Conservation (phyloP, 2,888 invertebrate species). For the Synanthedon vespiformis region DNA sequence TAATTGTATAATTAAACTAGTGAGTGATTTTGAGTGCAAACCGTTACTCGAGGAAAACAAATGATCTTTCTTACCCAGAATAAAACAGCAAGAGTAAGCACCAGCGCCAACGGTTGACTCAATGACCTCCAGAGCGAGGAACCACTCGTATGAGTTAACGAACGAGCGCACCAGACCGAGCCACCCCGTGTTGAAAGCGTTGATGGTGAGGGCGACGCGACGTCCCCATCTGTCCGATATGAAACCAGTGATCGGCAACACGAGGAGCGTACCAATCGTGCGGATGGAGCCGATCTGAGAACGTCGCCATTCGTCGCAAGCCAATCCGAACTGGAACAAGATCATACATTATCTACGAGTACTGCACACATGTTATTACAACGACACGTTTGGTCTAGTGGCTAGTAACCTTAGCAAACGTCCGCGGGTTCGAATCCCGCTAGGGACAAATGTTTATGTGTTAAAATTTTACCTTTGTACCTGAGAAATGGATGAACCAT, state of each 20-base stretch:
- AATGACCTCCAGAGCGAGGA: constrained; percentile 76
- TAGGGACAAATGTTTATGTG: too few relatives aligned
- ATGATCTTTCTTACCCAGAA: constrained; percentile 67
- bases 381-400: too few relatives aligned
- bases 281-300: constrained; percentile 80
- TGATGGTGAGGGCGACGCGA: constrained; percentile 70
- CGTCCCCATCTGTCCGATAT: constrained; percentile 82
- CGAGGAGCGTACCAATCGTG: constrained; percentile 78
- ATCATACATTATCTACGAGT: neutral
- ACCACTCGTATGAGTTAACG: constrained; percentile 77
- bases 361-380: too few relatives aligned
- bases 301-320: constrained; percentile 78
- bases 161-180: constrained; percentile 77
- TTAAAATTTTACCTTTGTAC: too few relatives aligned
- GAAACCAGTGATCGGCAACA: constrained; percentile 77
- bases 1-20: too few relatives aligned
- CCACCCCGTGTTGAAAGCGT: constrained; percentile 73
- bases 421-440: too few relatives aligned
- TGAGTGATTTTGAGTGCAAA: too few relatives aligned
- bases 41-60: too few relatives aligned
- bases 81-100: constrained; percentile 78
- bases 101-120: constrained; percentile 79
- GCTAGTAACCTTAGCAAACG: too few relatives aligned
- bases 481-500: too few relatives aligned
- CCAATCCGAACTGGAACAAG: constrained; percentile 68